Evolutionary conservation across 2,797 vertebrate genomes (phyloP).

Genomic region (Cynopterus sphinx): DNA sequence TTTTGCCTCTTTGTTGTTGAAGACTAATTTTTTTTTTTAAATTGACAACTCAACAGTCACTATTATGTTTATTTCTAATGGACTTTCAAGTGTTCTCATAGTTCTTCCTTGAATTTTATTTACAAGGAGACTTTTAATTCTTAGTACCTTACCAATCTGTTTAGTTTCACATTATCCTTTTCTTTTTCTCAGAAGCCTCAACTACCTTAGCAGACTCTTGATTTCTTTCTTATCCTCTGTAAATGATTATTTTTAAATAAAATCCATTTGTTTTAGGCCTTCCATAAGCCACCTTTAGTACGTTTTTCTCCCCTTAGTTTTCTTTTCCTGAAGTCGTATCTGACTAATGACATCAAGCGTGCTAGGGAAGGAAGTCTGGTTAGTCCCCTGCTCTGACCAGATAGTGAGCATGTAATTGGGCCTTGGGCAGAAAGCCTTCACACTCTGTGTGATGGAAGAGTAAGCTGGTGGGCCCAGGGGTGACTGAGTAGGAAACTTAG

Average conservation of each 20-base stretch:
- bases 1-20: conserved; percentile 33
- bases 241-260: neutral
- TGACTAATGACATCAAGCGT: neutral
- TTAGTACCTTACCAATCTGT: neutral
- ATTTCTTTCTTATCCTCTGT: neutral
- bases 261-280: neutral
- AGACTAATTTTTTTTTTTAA: neutral
- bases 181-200: conserved; percentile 17
- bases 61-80: neutral
- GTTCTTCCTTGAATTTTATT: conserved; percentile 1
- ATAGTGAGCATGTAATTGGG: neutral
- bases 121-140: neutral
- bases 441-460: neutral
- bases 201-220: neutral
- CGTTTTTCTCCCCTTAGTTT: neutral
- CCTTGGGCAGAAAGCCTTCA: neutral
- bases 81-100: neutral
- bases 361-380: neutral
- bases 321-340: neutral
- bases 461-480: neutral
- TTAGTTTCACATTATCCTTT: neutral
- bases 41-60: neutral
- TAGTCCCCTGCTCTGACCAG: neutral
- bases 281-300: neutral
- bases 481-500: neutral